Percentiles rank a stretch among this genome's conserved stretches.
Conservation (phyloP, 2,888 invertebrate species). For the Cotesia congregata region DNA sequence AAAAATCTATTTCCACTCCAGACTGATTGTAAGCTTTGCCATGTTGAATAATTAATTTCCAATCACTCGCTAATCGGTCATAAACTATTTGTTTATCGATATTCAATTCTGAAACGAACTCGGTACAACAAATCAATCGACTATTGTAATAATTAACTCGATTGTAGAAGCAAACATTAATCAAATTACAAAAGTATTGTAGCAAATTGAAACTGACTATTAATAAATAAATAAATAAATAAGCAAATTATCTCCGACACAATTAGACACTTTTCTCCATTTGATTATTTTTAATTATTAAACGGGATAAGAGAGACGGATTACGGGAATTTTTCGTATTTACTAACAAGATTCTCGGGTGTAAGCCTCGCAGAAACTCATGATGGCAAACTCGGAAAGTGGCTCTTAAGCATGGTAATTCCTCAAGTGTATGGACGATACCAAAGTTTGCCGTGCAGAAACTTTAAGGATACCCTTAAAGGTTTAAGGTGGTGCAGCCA, state of each 20-base stretch:
- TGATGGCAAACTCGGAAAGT: conserved; percentile 44
- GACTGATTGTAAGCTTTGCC: too few relatives aligned
- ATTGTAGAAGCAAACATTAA: too few relatives aligned
- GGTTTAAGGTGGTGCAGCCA: not conserved
- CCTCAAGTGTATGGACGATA: conserved; percentile 37
- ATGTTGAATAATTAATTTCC: not conserved
- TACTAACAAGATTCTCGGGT: not conserved
- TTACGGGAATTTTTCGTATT: not conserved
- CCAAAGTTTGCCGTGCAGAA: conserved; percentile 5
- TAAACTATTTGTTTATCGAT: not conserved
- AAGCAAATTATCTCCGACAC: too few relatives aligned
- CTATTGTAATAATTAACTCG: too few relatives aligned
- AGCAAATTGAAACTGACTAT: too few relatives aligned
- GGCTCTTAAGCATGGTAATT: conserved; percentile 56
- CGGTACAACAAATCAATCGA: not conserved
- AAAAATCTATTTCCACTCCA: too few relatives aligned
- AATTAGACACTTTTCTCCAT: too few relatives aligned
- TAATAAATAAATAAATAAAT: too few relatives aligned
- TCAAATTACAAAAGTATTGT: too few relatives aligned
- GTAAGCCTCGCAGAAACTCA: not conserved
- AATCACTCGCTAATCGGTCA: not conserved
- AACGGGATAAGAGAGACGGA: too few relatives aligned
- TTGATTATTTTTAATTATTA: too few relatives aligned
- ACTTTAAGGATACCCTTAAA: conserved; percentile 17
- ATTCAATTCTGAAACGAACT: not conserved